Evolutionary conservation across 2,888 invertebrate genomes (phyloP).

Genomic region (Nineta flava): DNA sequence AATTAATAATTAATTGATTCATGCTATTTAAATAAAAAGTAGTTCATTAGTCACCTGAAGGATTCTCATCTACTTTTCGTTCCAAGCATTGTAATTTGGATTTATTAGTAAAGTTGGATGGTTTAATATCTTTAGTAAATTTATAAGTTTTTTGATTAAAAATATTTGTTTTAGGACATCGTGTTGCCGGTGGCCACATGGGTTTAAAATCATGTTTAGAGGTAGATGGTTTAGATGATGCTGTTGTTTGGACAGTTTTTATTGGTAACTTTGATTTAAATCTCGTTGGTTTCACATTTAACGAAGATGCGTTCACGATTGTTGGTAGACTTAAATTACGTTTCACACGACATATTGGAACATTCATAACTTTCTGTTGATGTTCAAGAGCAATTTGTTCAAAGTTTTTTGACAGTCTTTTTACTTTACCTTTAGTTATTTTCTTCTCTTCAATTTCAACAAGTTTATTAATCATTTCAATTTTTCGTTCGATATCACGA

Average conservation of each 20-base stretch:
- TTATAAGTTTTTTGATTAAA: not conserved
- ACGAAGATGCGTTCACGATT: not conserved
- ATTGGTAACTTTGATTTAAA: not conserved
- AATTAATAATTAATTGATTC: too few species aligned
- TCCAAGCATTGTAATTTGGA: too few species aligned
- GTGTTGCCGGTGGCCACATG: slow-evolving; percentile 5
- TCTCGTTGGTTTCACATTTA: not conserved
- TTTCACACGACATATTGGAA: slow-evolving; percentile 32
- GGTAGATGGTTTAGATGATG: not conserved
- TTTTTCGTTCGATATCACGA: slow-evolving; percentile 49
- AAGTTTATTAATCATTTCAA: slow-evolving; percentile 51
- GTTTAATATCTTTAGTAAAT: not conserved
- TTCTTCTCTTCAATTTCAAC: slow-evolving; percentile 53
- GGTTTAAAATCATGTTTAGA: slow-evolving; percentile 4
- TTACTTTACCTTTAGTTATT: slow-evolving; percentile 48
- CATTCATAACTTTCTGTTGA: slow-evolving; percentile 32
- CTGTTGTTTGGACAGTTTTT: not conserved
- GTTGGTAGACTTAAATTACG: slow-evolving; percentile 48
- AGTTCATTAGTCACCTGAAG: not conserved
- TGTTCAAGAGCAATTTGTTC: slow-evolving; percentile 41
- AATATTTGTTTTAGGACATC: slow-evolving; percentile 4
- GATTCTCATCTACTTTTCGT: too few species aligned
- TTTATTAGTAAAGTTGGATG: not conserved
- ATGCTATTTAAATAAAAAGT: not conserved
- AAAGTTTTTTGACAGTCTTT: slow-evolving; percentile 52